Evolutionary conservation across 2,113 vertebrate species (phyloP).

Genomic region (Cichladusa arquata): DNA sequence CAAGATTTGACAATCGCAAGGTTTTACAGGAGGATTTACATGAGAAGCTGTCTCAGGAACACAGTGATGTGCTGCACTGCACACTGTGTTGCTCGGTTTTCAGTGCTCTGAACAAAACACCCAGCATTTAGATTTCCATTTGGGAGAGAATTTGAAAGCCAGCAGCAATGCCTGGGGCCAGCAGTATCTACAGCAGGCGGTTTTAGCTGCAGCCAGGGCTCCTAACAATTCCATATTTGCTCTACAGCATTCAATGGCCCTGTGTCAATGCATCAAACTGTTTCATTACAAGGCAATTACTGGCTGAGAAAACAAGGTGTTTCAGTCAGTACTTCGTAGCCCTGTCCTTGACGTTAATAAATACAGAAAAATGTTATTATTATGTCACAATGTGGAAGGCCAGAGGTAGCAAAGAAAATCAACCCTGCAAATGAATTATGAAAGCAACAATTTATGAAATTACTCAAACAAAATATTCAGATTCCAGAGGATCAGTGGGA

Average conservation of each 20-base stretch:
- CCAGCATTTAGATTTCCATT: neutral
- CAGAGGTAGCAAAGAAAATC: neutral
- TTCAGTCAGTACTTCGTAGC: neutral
- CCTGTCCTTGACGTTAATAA: neutral
- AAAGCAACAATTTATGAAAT: neutral
- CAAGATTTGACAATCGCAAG: neutral
- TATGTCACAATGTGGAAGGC: neutral
- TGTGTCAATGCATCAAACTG: neutral
- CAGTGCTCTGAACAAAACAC: neutral
- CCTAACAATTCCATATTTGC: neutral
- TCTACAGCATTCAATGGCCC: neutral
- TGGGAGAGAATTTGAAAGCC: constrained; percentile 6
- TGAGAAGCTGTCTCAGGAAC: neutral
- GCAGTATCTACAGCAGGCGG: neutral
- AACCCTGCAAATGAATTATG: neutral
- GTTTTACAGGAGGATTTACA: neutral
- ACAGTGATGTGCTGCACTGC: neutral
- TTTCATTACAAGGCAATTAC: neutral
- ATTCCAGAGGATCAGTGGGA: neutral
- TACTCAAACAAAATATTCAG: neutral
- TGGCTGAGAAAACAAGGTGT: neutral
- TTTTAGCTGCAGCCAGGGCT: neutral
- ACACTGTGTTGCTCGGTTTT: neutral
- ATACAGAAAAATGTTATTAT: neutral
- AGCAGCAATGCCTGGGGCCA: neutral